Conservation (phyloP, 2,797 vertebrate genomes). For the Sciurus carolinensis region DNA sequence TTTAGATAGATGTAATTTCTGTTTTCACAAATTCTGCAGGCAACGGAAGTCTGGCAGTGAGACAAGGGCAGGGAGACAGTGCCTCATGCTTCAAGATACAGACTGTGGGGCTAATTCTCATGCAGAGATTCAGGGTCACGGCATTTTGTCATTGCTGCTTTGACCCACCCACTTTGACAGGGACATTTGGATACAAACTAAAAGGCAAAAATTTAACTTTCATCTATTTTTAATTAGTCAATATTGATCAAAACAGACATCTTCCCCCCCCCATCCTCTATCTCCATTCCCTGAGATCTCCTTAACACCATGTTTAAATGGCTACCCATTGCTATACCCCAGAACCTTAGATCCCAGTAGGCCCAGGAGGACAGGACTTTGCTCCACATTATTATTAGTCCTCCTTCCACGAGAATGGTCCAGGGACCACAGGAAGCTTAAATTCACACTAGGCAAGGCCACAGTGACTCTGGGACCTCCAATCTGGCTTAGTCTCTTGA, state of each 20-base stretch:
- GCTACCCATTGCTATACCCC: neutral
- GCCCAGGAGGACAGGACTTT: neutral
- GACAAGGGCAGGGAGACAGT: neutral
- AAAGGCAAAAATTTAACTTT: slow-evolving; percentile 11
- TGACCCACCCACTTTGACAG: neutral
- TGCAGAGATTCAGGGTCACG: neutral
- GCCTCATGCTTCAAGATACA: neutral
- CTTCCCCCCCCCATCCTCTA: neutral
- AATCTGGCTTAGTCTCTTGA: neutral
- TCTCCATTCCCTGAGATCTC: neutral
- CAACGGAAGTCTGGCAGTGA: neutral
- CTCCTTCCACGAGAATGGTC: neutral
- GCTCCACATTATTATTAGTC: neutral
- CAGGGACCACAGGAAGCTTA: neutral
- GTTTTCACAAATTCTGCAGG: slow-evolving; percentile 11
- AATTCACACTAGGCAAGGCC: neutral
- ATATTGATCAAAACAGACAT: neutral
- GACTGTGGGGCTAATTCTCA: neutral
- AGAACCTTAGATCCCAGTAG: neutral
- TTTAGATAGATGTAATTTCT: slow-evolving; percentile 59
- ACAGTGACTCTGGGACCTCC: neutral
- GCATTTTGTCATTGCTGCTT: neutral
- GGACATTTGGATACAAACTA: slow-evolving; percentile 19
- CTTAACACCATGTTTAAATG: neutral
- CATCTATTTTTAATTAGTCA: slow-evolving; percentile 14